Conservation (phyloP, 2,113 vertebrate genomes). For the Peromyscus californicus region DNA sequence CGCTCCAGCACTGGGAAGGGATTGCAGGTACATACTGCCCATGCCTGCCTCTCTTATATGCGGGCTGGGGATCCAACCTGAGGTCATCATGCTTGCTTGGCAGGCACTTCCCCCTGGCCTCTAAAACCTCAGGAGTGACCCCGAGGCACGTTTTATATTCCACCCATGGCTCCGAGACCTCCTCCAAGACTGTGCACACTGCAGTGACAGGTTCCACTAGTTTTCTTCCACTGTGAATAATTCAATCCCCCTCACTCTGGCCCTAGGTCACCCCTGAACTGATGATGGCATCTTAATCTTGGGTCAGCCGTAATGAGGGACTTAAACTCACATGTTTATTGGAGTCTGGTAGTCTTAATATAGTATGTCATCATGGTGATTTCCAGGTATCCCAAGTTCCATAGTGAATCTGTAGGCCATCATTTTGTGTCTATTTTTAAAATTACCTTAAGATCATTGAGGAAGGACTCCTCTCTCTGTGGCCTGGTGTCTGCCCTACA, state of each 20-base stretch:
- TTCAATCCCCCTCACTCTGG: not conserved
- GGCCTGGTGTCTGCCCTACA: not conserved
- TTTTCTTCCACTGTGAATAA: not conserved
- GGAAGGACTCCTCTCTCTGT: not conserved
- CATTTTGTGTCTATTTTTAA: not conserved
- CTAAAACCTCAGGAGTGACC: not conserved
- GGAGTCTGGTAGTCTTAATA: not conserved
- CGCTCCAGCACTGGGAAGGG: not conserved
- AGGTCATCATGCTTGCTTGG: not conserved
- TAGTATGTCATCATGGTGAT: not conserved
- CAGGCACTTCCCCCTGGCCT: not conserved
- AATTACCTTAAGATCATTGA: not conserved
- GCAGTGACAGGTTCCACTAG: not conserved
- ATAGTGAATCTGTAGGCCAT: not conserved
- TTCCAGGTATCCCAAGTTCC: slow-evolving; percentile 48
- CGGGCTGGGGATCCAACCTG: not conserved
- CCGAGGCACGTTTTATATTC: not conserved
- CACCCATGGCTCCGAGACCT: not conserved
- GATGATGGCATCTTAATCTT: not conserved
- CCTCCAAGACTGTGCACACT: not conserved
- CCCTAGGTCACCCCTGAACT: not conserved
- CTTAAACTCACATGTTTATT: not conserved
- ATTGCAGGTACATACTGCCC: not conserved
- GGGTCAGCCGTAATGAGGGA: not conserved
- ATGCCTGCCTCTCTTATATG: not conserved